A percentile compares a stretch with the other conserved stretches of the same genome.
Conservation (phyloP, 2,797 vertebrate species). For the Echeneis naucrates region DNA sequence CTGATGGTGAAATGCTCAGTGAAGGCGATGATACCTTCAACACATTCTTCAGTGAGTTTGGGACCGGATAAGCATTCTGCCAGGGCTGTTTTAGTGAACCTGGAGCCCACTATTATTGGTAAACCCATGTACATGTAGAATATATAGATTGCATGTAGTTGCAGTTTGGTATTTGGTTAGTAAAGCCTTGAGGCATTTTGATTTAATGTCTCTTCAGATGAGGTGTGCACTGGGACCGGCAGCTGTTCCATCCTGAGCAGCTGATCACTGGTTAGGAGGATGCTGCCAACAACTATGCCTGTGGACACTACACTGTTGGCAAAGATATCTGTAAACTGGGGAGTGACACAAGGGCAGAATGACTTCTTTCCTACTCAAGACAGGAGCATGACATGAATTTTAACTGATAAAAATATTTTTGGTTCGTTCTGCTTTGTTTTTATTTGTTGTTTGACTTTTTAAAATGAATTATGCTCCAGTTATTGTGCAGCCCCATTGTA, state of each 20-base stretch:
- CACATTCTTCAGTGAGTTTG: slow-evolving; percentile 74
- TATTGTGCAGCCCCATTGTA: no score
- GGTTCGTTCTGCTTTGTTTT: no score
- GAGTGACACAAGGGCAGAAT: neutral
- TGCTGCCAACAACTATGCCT: no score
- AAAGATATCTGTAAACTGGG: slow-evolving; percentile 72
- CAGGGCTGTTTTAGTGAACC: slow-evolving; percentile 70
- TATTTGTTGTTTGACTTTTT: no score
- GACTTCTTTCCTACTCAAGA: slow-evolving; percentile 18
- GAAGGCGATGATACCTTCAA: slow-evolving; percentile 69
- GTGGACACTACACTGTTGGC: no score
- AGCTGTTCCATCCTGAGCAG: no score
- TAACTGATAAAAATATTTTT: no score
- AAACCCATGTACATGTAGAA: slow-evolving; percentile 3
- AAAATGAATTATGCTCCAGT: no score
- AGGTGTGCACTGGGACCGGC: slow-evolving; percentile 73
- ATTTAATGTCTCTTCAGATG: slow-evolving; percentile 54
- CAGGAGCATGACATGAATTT: no score
- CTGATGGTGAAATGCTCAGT: slow-evolving; percentile 67
- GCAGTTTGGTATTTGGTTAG: neutral
- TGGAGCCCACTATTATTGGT: slow-evolving; percentile 76
- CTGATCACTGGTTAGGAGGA: no score
- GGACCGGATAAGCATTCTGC: slow-evolving; percentile 70
- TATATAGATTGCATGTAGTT: no score
- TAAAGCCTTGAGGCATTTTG: neutral